Evolutionary conservation across 1,140 invertebrate species (phyloP).

Genomic region (Heliconius hermathena): DNA sequence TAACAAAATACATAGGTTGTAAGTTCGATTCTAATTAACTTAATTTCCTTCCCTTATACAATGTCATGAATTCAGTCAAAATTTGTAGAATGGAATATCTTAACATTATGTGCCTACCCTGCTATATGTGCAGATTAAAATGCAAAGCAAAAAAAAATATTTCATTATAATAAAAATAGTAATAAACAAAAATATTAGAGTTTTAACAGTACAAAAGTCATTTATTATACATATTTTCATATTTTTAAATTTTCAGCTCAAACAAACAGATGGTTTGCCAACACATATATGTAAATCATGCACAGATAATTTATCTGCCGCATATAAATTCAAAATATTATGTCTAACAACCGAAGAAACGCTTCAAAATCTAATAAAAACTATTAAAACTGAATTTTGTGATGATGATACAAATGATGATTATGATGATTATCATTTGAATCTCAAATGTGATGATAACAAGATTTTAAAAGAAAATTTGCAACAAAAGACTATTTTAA

Average conservation of each 20-base stretch:
- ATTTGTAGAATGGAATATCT: too few species aligned
- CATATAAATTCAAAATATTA: constrained; percentile 53
- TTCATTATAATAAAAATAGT: too few species aligned
- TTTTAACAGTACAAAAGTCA: too few species aligned
- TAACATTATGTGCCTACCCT: too few species aligned
- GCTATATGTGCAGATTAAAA: too few species aligned
- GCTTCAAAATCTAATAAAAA: constrained; percentile 32
- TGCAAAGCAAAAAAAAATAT: too few species aligned
- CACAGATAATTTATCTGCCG: constrained; percentile 44
- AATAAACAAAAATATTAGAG: not conserved
- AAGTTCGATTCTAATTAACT: too few species aligned
- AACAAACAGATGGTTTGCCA: constrained; percentile 43
- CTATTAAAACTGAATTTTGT: constrained; percentile 21
- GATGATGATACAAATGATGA: not conserved
- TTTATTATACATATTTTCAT: too few species aligned
- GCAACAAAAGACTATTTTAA: not conserved
- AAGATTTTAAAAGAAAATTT: not conserved
- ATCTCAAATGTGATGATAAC: not conserved
- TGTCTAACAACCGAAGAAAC: constrained; percentile 47
- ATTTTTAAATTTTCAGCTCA: constrained; percentile 33
- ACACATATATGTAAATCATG: constrained; percentile 51
- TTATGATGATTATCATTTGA: not conserved
- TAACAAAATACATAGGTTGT: too few species aligned
- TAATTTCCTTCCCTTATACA: too few species aligned
- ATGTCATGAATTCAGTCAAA: too few species aligned